phyloP scores from a whole-genome alignment of 2,797 vertebrate genomes.

The Taeniopygia guttata region DNA sequence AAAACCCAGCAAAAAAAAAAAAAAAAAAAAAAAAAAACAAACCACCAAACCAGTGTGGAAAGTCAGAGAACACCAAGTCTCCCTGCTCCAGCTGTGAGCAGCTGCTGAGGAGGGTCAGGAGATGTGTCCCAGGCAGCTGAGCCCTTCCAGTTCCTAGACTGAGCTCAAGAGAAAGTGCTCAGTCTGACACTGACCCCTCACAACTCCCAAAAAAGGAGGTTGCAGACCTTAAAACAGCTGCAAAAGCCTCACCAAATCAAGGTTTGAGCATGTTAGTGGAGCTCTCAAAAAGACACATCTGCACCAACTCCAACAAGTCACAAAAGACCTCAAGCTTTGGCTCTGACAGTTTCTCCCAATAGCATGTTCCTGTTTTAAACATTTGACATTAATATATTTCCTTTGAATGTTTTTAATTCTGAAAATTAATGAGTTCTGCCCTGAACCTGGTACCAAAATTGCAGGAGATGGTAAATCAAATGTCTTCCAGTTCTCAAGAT shows the following conservation, averaged over 20 bases:
- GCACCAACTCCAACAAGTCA: background rate
- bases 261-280: background rate
- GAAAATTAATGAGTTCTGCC: background rate
- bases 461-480: conserved; percentile 30
- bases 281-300: background rate
- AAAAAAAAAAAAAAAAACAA: too few relatives aligned
- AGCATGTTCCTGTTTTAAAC: background rate
- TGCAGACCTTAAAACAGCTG: background rate
- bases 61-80: background rate
- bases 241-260: background rate
- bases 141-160: background rate
- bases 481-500: conserved; percentile 22
- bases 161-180: background rate
- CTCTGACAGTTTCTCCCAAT: background rate
- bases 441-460: background rate
- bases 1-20: too few relatives aligned
- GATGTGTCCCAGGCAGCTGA: fast-evolving
- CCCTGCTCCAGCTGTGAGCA: background rate
- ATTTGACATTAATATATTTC: background rate
- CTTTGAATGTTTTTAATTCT: background rate
- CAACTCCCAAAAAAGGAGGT: background rate
- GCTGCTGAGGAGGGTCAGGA: background rate
- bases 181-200: background rate
- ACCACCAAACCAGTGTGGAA: background rate
- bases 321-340: background rate